phyloP scores from a whole-genome alignment of 1,140 invertebrate species.

The Ips nitidus region DNA sequence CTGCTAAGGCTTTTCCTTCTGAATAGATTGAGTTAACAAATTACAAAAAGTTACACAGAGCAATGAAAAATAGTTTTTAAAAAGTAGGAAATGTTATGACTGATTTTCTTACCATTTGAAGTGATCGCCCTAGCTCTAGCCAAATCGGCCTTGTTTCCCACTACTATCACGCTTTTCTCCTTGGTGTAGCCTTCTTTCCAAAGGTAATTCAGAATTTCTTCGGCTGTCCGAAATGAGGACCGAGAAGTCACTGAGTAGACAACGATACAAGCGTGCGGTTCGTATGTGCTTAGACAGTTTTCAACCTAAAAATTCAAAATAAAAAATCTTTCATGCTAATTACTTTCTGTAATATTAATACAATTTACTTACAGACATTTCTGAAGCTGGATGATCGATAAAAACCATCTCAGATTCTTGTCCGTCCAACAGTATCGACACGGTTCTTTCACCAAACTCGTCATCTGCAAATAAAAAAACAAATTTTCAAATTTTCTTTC shows the following conservation, averaged over 20 bases:
- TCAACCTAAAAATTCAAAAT: slow-evolving; percentile 63
- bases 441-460: slow-evolving; percentile 87
- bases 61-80: no score
- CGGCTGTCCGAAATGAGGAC: slow-evolving; percentile 73
- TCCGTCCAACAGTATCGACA: slow-evolving; percentile 85
- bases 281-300: slow-evolving; percentile 82
- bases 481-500: neutral
- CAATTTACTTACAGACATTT: slow-evolving; percentile 83
- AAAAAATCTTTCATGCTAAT: neutral
- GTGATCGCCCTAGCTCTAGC: slow-evolving; percentile 81
- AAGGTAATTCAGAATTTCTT: slow-evolving; percentile 79
- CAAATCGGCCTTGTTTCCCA: slow-evolving; percentile 92
- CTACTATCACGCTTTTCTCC: slow-evolving; percentile 84
- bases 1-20: slow-evolving; percentile 86
- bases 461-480: slow-evolving; percentile 70
- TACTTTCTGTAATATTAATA: neutral
- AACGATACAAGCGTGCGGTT: slow-evolving; percentile 86
- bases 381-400: slow-evolving; percentile 82
- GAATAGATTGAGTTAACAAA: slow-evolving; percentile 35
- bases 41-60: slow-evolving; percentile 27
- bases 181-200: slow-evolving; percentile 77
- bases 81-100: neutral
- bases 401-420: slow-evolving; percentile 91
- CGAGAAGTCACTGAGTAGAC: slow-evolving; percentile 85
- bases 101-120: slow-evolving; percentile 67